These are phyloP conservation scores for Schlechtendalia chinensis DNA, from an alignment of 1,140 invertebrate genomes.

Conservation along the genomic window DNA sequence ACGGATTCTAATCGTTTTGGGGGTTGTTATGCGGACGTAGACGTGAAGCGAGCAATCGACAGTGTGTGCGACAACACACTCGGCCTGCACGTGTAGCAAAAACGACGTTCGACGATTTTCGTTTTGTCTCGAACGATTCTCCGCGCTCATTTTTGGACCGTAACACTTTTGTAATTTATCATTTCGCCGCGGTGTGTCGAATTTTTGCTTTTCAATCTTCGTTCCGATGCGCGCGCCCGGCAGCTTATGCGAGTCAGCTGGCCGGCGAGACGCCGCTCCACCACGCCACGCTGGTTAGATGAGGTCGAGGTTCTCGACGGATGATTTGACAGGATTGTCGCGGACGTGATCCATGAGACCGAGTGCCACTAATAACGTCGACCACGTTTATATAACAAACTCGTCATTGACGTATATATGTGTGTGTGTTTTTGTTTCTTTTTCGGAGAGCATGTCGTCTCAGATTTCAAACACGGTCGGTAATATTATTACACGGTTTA, in stretches of 20 bases:
- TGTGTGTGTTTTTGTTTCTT: too few relatives aligned
- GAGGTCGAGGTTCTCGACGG: not conserved
- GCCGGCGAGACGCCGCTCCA: slow-evolving; percentile 3
- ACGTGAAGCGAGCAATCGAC: too few relatives aligned
- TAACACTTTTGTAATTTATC: not conserved
- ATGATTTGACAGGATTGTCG: slow-evolving; percentile 3
- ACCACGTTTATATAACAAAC: not conserved
- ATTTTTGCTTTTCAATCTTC: slow-evolving; percentile 9
- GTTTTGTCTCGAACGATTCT: not conserved
- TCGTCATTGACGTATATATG: too few relatives aligned
- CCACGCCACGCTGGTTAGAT: not conserved
- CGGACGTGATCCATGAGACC: not conserved
- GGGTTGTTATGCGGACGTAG: too few relatives aligned
- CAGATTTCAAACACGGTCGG: not conserved
- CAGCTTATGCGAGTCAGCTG: not conserved
- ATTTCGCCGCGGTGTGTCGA: not conserved
- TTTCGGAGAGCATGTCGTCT: not conserved
- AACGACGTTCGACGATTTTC: not conserved
- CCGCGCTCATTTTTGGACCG: not conserved
- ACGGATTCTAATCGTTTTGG: too few relatives aligned
- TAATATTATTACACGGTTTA: too few relatives aligned
- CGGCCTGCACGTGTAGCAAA: too few relatives aligned
- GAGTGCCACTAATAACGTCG: not conserved
- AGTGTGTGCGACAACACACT: too few relatives aligned
- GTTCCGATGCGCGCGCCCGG: not conserved